Base-by-base conservation (phyloP, 2,113 vertebrate genomes). In the Sylvietta virens region DNA sequence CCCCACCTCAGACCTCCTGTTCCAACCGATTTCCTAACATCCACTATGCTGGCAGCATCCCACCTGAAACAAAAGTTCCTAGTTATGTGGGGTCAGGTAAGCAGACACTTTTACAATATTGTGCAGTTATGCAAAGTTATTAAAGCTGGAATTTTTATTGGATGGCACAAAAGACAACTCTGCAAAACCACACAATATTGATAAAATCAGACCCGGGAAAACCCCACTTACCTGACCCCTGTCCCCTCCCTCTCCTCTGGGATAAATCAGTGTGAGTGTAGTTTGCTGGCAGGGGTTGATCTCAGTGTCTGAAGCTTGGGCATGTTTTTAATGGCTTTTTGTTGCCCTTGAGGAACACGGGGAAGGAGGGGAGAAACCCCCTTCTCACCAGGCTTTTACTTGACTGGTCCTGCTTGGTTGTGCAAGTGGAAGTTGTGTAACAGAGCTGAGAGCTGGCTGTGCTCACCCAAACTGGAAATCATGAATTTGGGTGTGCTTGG, bases 171-270 rank as follows among this genome's bases (percentile, higher is more conserved):
- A 28, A 83, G 81, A 51, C 48, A 87, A 53, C 67, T 90, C 73
- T 97, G 81, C 91, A 94, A 84, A 94, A 88, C 86, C 85, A 83
- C 93, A 83, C 90, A 94, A 74, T 92, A 90, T 95, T 88, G 90
- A 4, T 88, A 91, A 91, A 92, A 78, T 27, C 9, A 23, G 62
- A 58, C 8, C 48, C 1, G 1, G 37, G 76, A 31, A 37, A 64
- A 10, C 19, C 24, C 47, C 27, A 6, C 78, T 94, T 71, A 76
- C 70, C 86, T 91, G 94, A 54, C 66, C 81, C 92, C 81, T 35
- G 1, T 31, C 35, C 79, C 48, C 13, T 50, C 65, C 65, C 57
- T 72, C 27, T 64, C 21, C 53, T 71, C 23, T 11, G 57, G 18
- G 60, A 17, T 57, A 64, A 31, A 26, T 61, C 45, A 26, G 28